Conservation (phyloP, 2,113 vertebrate genomes). For the Entosphenus tridentatus region DNA sequence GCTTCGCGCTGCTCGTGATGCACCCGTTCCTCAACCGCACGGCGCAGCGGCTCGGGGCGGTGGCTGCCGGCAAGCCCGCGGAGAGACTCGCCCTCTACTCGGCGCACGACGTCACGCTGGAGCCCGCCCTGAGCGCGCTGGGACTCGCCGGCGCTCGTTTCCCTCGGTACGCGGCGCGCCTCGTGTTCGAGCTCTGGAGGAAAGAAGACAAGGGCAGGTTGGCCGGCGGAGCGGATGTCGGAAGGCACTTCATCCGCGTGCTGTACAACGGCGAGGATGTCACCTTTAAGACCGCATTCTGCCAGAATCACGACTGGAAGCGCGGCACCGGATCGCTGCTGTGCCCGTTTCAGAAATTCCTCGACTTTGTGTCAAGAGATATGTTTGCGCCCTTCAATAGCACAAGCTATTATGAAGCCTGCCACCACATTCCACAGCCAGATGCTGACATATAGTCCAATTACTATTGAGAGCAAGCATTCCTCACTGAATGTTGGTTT, state of each 20-base stretch:
- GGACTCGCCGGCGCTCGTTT: conserved; percentile 56
- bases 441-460: too few species aligned
- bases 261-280: conserved; percentile 77
- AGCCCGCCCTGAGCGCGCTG: conserved; percentile 66
- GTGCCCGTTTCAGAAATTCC: conserved; percentile 62
- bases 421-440: conserved; percentile 17
- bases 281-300: conserved; percentile 72
- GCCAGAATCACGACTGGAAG: conserved; percentile 30
- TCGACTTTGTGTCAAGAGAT: conserved; percentile 53
- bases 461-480: too few species aligned
- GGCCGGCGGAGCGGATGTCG: conserved; percentile 20
- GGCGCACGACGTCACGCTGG: conserved; percentile 76
- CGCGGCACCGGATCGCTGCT: conserved; percentile 32
- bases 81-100: conserved; percentile 52
- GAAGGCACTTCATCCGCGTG: conserved; percentile 42
- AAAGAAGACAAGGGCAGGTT: conserved; percentile 14
- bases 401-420: conserved; percentile 59
- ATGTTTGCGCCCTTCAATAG: conserved; percentile 57
- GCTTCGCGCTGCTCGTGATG: conserved; percentile 53
- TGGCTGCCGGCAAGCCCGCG: conserved; percentile 23
- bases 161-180: conserved; percentile 69
- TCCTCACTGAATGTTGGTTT: too few species aligned
- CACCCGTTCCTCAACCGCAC: conserved; percentile 74
- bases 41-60: conserved; percentile 34
- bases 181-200: conserved; percentile 82